These are phyloP conservation scores for Seriola quinqueradiata DNA, from an alignment of 2,113 vertebrate species.

Conservation along the genomic window DNA sequence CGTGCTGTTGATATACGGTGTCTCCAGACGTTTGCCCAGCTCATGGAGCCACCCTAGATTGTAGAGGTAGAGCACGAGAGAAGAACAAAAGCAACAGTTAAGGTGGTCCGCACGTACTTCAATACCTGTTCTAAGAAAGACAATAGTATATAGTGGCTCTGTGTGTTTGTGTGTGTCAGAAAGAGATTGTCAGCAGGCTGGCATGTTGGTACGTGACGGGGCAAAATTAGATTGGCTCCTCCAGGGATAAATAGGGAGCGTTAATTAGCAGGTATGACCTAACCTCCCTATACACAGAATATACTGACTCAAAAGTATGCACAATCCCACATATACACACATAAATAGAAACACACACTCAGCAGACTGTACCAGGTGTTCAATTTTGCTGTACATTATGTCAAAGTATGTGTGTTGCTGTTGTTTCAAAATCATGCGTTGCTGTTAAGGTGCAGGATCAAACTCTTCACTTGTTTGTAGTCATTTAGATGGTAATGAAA, in stretches of 20 bases:
- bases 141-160: conserved; percentile 25
- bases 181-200: conserved; percentile 32
- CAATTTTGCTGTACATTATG: background rate
- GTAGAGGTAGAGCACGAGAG: background rate
- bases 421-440: background rate
- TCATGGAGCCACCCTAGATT: conserved; percentile 94
- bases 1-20: conserved; percentile 92
- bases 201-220: conserved; percentile 31
- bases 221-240: conserved; percentile 45
- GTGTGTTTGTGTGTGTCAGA: conserved; percentile 10
- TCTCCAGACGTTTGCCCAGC: conserved; percentile 94
- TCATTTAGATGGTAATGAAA: background rate
- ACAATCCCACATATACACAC: background rate
- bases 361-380: background rate
- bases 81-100: background rate
- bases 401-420: background rate
- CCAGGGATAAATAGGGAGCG: conserved; percentile 43
- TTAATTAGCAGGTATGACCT: conserved; percentile 57
- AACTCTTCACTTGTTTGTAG: background rate
- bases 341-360: background rate
- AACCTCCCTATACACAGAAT: conserved; percentile 22
- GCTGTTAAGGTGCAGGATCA: background rate
- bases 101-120: conserved; percentile 8
- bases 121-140: conserved; percentile 9
- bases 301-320: background rate